A percentile compares a stretch with the other conserved stretches of the same genome.
Conservation (phyloP, 2,888 invertebrate genomes). For the Drosophila formosana region DNA sequence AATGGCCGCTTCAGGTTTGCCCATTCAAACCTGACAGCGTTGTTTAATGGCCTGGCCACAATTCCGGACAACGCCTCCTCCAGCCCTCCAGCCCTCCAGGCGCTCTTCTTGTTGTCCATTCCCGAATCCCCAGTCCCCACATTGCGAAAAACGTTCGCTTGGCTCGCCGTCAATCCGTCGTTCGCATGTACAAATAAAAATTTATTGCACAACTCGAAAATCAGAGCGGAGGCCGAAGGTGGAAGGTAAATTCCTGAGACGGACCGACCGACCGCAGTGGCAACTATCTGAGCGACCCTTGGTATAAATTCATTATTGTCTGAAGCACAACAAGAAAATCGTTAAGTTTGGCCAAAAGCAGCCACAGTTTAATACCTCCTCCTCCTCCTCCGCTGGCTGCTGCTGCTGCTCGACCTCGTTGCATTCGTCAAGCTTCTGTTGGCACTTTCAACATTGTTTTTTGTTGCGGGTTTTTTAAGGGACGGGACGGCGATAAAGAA, state of each 20-base stretch:
- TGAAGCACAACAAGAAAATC: slow-evolving; percentile 61
- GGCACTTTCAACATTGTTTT: slow-evolving; percentile 25
- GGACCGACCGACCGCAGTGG: background rate
- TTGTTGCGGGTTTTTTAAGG: slow-evolving; percentile 29
- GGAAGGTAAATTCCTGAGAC: background rate
- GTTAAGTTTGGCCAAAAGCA: slow-evolving; percentile 59
- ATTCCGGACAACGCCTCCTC: slow-evolving; percentile 55
- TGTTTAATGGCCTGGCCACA: slow-evolving; percentile 74
- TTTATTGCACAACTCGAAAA: slow-evolving; percentile 79
- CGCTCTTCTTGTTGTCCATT: slow-evolving; percentile 2
- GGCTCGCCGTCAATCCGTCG: slow-evolving; percentile 42
- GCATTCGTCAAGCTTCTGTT: slow-evolving; percentile 70
- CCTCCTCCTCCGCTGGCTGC: background rate
- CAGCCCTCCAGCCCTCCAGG: too few relatives aligned
- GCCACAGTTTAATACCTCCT: slow-evolving; percentile 30
- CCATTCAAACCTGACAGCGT: slow-evolving; percentile 79
- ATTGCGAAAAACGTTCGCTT: background rate
- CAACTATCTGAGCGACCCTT: slow-evolving; percentile 29
- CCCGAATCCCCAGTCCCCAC: slow-evolving; percentile 14
- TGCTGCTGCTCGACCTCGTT: slow-evolving; percentile 56
- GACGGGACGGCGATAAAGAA: slow-evolving; percentile 56
- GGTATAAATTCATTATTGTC: slow-evolving; percentile 66
- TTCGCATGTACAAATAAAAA: slow-evolving; percentile 80
- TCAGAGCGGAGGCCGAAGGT: slow-evolving; percentile 47
- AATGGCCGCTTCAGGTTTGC: slow-evolving; percentile 77